phyloP scores from a whole-genome alignment of 2,888 invertebrate genomes.

The Hedya salicella region DNA sequence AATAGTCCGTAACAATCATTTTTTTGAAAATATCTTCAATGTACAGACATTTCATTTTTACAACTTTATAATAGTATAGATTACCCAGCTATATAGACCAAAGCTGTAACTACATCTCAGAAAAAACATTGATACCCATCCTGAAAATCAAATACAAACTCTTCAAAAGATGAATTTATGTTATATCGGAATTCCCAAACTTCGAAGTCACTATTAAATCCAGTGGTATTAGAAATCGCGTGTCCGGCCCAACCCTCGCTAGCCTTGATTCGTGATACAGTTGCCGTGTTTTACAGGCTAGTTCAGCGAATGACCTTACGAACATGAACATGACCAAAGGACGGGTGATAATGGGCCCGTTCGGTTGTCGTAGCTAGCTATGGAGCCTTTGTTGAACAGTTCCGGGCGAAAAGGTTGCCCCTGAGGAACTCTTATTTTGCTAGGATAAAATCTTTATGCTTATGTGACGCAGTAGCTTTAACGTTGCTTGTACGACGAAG shows the following conservation, averaged over 20 bases:
- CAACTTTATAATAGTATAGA: too few relatives aligned
- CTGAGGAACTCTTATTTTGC: neutral
- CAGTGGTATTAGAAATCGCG: slow-evolving; percentile 48
- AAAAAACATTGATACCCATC: neutral
- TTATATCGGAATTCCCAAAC: slow-evolving; percentile 28
- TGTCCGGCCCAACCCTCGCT: slow-evolving; percentile 49
- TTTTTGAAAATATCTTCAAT: too few relatives aligned
- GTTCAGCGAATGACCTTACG: slow-evolving; percentile 32
- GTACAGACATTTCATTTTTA: too few relatives aligned
- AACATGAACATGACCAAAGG: slow-evolving; percentile 8
- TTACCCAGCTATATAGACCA: too few relatives aligned
- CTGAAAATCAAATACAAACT: neutral
- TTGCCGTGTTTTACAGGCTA: slow-evolving; percentile 27
- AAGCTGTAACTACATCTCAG: neutral
- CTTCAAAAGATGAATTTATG: neutral
- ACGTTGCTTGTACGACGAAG: neutral
- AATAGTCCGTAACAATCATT: too few relatives aligned
- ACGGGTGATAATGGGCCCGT: slow-evolving; percentile 6
- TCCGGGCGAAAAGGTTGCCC: neutral
- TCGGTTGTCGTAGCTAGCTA: neutral
- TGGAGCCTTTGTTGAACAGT: neutral
- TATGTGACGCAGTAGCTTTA: neutral
- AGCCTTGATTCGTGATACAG: slow-evolving; percentile 26
- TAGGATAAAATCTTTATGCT: neutral
- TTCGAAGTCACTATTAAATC: slow-evolving; percentile 51